Evolutionary conservation across 1,140 invertebrate genomes (phyloP), one percentile per base, ranked within the genome.

Genomic region (Philaenus spumarius): DNA sequence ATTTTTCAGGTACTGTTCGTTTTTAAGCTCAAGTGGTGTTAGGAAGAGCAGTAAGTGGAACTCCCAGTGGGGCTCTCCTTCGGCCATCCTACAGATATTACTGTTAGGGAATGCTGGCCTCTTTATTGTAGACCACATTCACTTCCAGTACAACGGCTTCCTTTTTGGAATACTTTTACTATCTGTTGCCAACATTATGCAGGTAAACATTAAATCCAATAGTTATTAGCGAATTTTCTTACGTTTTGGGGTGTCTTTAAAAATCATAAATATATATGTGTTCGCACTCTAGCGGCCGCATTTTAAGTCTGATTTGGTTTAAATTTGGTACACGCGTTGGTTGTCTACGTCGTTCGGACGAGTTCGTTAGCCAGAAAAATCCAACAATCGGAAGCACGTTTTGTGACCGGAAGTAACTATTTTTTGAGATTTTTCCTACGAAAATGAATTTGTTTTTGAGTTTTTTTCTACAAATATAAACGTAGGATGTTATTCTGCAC

Each of bases 121-220:
- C 2, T 70, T 99, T 0, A 81, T 99, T 68, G 84, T 99, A 2
- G 97, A 99, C 75, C 95, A 99, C 71, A 93, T 99, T 69, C 97
- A 99, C 77, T 99, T 99, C 73, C 97, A 99, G 72, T 99, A 99
- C 69, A 99, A 99, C 84, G 95, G 96, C 48, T 89, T 99, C 68
- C 76, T 99, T 22, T 90, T 90, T 79, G 97, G 95, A 20, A 78
- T 99, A 58, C 72, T 99, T 40, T 71, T 99, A n/a, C 69, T 96
- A 19, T 96, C 95, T 17, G 83, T 98, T 34, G 76, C 78, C 15
- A 75, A 77, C 63, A 79, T 89, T 20, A 70, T 80, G 61, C 68
- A 84, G 71, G 82, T 72, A 67, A 64, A n/a, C n/a, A n/a, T n/a
- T n/a, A n/a, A n/a, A n/a, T n/a, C n/a, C n/a, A n/a, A n/a, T n/a